Evolutionary conservation across 2,113 vertebrate genomes (phyloP), one percentile per base, ranked within the genome.

Genomic region (Corythornis vintsioides): DNA sequence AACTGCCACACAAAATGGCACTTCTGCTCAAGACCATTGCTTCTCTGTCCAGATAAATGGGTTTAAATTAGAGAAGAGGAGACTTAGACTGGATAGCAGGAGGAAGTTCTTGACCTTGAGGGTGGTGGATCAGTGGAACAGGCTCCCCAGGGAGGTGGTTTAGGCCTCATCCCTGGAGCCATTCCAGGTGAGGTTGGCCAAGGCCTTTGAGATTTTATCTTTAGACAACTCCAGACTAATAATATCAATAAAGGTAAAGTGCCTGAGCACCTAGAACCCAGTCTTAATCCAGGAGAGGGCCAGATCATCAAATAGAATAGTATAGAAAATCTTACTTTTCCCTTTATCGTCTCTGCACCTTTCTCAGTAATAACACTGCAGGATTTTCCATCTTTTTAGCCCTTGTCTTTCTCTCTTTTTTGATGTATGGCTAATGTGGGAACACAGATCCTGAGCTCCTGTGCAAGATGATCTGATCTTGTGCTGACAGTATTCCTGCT

Each of bases 161-260:
- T 10, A 38, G 10, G 38, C 38, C 38, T 9, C 38, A 38, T 38
- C 38, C 38, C 38, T 38, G 38, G 38, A 38, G 38, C 38, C 11
- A 38, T 38, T 38, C 38, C 38, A 38, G 38, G 38, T 38, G 38
- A 38, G 38, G 38, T 38, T 38, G 38, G 38, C 38, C 38, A 38
- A 38, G 38, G 38, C 38, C 25, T 92, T 88, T 76, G 57, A 64
- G 57, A 75, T 50, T 82, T 72, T 69, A 26, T 59, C 18, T 69
- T 85, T 45, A 59, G 38, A 72, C 10, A 57, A 33, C 79, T 91
- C 38, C 13, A 55, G 47, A 73, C 15, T 50, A 79, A 42, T 31
- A 38, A 61, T 69, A 83, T 24, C 13, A 52, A 47, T 64, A 69
- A 69, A 43, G 7, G 3, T 2, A 70, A 71, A 0, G 0, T 57